Conservation (phyloP, 2,888 invertebrate species). For the Quadriops clusia region DNA sequence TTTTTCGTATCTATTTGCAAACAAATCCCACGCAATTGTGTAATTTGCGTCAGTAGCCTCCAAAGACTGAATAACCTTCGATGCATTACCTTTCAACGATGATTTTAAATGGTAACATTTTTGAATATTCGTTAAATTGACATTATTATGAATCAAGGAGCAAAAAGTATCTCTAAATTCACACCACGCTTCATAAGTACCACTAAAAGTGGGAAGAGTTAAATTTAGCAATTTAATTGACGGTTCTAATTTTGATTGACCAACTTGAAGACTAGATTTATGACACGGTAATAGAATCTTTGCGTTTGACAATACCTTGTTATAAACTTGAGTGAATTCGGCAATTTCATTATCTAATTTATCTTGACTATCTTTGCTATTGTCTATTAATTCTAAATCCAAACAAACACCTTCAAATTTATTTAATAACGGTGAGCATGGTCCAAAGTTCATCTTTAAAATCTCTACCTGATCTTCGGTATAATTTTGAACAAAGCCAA, state of each 20-base stretch:
- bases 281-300: too few relatives aligned
- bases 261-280: too few relatives aligned
- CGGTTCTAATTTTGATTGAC: too few relatives aligned
- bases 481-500: too few relatives aligned
- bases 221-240: slow-evolving; percentile 4
- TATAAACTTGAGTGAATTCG: neutral
- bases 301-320: too few relatives aligned
- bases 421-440: neutral
- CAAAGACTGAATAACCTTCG: neutral
- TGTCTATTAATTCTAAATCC: neutral
- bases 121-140: slow-evolving; percentile 3
- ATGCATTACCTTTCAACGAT: slow-evolving; percentile 3
- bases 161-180: slow-evolving; percentile 6
- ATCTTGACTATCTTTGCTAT: neutral
- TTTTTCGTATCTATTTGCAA: slow-evolving; percentile 1
- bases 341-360: neutral
- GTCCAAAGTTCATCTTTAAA: too few relatives aligned
- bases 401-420: neutral
- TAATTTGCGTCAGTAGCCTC: slow-evolving; percentile 5
- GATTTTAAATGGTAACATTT: slow-evolving; percentile 5
- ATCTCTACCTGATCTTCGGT: too few relatives aligned
- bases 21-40: slow-evolving; percentile 4
- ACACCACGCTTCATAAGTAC: slow-evolving; percentile 2
- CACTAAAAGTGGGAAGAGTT: slow-evolving; percentile 2
- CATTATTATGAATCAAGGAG: slow-evolving; percentile 6